These are phyloP conservation scores for Coptotermes formosanus DNA, from an alignment of 1,140 invertebrate genomes.

Conservation along the genomic window DNA sequence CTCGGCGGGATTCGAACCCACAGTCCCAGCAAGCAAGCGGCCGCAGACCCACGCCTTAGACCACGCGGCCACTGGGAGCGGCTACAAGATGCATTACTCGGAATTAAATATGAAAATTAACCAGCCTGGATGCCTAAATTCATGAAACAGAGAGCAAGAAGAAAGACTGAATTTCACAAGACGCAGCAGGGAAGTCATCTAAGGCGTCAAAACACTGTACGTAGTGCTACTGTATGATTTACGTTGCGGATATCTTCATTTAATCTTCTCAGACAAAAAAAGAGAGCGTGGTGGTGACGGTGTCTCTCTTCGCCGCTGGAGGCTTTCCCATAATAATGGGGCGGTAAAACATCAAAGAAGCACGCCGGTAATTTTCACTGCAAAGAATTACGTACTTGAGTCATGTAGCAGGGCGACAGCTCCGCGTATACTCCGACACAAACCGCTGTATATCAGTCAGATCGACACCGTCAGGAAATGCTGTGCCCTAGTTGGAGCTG, in stretches of 20 bases:
- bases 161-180: no score
- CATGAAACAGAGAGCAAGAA: no score
- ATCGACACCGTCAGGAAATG: not conserved
- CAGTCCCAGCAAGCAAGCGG: no score
- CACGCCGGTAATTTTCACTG: slow-evolving; percentile 24
- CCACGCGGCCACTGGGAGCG: no score
- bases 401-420: slow-evolving; percentile 11
- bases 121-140: no score
- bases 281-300: not conserved
- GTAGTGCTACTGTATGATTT: slow-evolving; percentile 7
- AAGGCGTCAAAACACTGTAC: not conserved
- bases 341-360: slow-evolving; percentile 26
- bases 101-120: no score
- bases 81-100: no score
- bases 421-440: not conserved
- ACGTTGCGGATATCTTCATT: slow-evolving; percentile 29
- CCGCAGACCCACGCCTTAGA: no score
- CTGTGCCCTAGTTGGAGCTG: not conserved
- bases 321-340: slow-evolving; percentile 29
- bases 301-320: not conserved
- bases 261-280: slow-evolving; percentile 23
- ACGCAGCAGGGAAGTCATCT: not conserved
- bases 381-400: slow-evolving; percentile 21
- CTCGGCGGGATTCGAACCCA: no score
- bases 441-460: not conserved